phyloP scores from a whole-genome alignment of 2,888 invertebrate genomes.

The Pollenia angustigena region DNA sequence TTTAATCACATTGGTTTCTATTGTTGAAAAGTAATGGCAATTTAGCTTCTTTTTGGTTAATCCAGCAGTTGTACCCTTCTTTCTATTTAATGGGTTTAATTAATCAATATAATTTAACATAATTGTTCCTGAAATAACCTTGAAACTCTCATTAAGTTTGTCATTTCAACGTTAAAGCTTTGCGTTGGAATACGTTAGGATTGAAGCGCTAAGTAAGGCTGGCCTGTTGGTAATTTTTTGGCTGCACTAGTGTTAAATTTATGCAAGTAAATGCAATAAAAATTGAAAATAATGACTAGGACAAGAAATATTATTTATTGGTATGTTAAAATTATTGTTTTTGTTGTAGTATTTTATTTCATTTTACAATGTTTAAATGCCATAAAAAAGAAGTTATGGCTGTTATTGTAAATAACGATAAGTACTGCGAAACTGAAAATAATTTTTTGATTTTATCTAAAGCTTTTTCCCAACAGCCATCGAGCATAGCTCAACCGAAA shows the following conservation, averaged over 20 bases:
- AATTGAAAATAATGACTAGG: conserved; percentile 31
- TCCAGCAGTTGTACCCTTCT: too few species aligned
- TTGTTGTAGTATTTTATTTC: conserved; percentile 49
- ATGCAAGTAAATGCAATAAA: conserved; percentile 53
- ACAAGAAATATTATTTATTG: conserved; percentile 69
- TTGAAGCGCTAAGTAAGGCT: not conserved
- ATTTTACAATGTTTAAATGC: conserved; percentile 53
- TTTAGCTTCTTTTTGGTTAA: too few species aligned
- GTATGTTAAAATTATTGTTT: conserved; percentile 65
- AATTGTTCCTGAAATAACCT: too few species aligned
- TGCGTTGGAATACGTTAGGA: not conserved
- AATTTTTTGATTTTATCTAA: conserved; percentile 56
- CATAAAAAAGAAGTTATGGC: conserved; percentile 57
- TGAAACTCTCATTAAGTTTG: too few species aligned
- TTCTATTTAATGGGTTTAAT: too few species aligned
- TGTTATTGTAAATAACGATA: conserved; percentile 55
- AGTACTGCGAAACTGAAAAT: conserved; percentile 47
- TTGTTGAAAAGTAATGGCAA: too few species aligned
- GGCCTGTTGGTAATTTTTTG: not conserved
- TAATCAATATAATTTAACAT: too few species aligned
- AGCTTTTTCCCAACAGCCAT: conserved; percentile 22
- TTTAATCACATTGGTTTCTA: too few species aligned
- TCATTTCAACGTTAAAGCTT: too few species aligned
- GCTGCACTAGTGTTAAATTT: conserved; percentile 65
- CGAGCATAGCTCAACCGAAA: conserved; percentile 32